Conservation (phyloP, 2,113 vertebrate genomes). For the Fukomys damarensis region DNA sequence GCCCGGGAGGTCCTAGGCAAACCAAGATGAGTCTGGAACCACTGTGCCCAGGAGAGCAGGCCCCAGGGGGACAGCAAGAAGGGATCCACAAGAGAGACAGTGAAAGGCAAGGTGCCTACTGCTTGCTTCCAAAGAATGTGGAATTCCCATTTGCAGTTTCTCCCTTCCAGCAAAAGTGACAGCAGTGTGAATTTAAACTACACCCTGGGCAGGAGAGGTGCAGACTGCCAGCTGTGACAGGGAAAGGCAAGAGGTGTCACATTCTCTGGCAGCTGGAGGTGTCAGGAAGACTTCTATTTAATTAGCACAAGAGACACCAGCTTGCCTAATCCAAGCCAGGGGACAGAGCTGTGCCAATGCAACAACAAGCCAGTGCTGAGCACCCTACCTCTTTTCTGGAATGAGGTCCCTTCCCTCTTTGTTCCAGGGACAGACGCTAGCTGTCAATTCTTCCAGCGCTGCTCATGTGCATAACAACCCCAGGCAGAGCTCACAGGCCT, state of each 20-base stretch:
- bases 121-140: neutral
- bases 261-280: neutral
- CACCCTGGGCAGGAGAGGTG: neutral
- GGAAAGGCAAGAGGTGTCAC: neutral
- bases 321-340: neutral
- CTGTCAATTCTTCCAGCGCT: neutral
- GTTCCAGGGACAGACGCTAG: neutral
- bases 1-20: neutral
- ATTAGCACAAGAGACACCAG: neutral
- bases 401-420: too few relatives aligned
- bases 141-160: neutral
- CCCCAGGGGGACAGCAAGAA: neutral
- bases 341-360: rapidly evolving
- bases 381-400: neutral
- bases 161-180: neutral
- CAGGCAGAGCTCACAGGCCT: neutral
- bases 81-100: neutral
- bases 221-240: neutral
- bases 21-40: neutral
- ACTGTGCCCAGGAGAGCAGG: neutral
- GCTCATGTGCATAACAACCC: neutral
- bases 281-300: neutral
- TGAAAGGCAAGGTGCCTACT: neutral
- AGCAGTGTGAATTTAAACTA: neutral
- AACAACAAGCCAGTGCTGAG: rapidly evolving